Evolutionary conservation across 37 sponge, comb jelly and placozoan species (phyloP), one percentile per base, ranked within the genome.

Genomic region (Crambe crambe): DNA sequence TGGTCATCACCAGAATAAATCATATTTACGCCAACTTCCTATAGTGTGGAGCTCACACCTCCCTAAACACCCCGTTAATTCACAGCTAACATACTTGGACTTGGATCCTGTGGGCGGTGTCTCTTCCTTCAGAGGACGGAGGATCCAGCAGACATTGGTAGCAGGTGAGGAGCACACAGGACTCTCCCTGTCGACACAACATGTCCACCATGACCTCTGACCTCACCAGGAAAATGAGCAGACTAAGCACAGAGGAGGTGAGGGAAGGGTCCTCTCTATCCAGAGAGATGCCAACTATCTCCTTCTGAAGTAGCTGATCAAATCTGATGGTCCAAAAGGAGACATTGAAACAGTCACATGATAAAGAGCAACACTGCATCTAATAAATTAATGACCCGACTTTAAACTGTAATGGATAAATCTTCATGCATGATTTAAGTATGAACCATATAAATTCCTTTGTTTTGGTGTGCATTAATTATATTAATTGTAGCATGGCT

Each of bases 231-330:
- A 23, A 43, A 42, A 64, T 65, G 9, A 82, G 75, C 35, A 82
- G 83, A 17, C 10, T 51, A 1, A 82, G 66, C 27, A 65, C 30
- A 44, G 51, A 61, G 21, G 59, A 64, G 37, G 67, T 66, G 74
- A 82, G 51, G 35, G 3, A 54, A 15, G 83, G 74, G 38, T 82
- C 74, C n/a, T 82, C 83, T 29, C 43, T 82, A 54, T 82, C 83
- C 56, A 82, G n/a, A 32, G 63, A 82, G 4, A 66, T 17, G 35
- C 38, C 75, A 36, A 82, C 3, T 6, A 23, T 62, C 41, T 82
- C 83, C 32, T 73, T 60, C 0, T 47, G 37, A 34, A 82, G 37
- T 2, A 82, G 75, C 0, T 51, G 29, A n/a, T 25, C 59, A 44
- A 82, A 82, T 63, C 83, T 82, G 60, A 9, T n/a, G n/a, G n/a